phyloP scores from a whole-genome alignment of 2,113 vertebrate genomes.

The Phocoena sinus region DNA sequence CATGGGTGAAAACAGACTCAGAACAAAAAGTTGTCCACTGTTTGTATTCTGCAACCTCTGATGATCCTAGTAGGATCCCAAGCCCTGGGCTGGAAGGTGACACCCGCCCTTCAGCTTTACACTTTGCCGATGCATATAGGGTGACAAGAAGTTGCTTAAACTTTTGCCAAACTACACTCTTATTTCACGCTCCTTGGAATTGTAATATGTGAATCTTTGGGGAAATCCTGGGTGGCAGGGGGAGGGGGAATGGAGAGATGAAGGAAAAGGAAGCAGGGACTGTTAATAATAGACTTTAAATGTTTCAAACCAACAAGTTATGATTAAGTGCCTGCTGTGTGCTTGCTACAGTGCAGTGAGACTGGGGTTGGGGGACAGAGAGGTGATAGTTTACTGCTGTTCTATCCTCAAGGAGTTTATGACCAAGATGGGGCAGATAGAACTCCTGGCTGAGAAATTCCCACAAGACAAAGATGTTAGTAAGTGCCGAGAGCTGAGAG shows the following conservation, averaged over 20 bases:
- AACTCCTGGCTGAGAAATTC: neutral
- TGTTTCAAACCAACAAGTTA: neutral
- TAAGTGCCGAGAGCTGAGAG: neutral
- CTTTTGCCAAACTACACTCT: neutral
- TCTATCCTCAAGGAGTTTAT: neutral
- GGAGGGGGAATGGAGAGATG: neutral
- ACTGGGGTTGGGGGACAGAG: neutral
- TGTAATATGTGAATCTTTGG: neutral
- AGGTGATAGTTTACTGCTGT: neutral
- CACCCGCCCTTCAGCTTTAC: neutral
- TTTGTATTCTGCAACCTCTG: neutral
- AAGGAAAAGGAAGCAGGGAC: neutral
- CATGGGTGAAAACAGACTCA: neutral
- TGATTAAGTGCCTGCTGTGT: neutral
- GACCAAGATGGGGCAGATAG: neutral
- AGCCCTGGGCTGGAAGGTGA: neutral
- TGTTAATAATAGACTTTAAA: neutral
- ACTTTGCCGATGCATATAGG: neutral
- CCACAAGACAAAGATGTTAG: neutral
- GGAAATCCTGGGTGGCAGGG: neutral
- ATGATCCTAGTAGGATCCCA: neutral
- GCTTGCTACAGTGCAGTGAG: neutral
- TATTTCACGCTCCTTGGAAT: neutral
- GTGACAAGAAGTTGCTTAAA: neutral
- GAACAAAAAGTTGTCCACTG: neutral